A percentile compares a stretch with the other conserved stretches of the same genome.
Evolutionary conservation across 1,140 invertebrate species (phyloP).

Genomic region (Mactra quadrangularis): DNA sequence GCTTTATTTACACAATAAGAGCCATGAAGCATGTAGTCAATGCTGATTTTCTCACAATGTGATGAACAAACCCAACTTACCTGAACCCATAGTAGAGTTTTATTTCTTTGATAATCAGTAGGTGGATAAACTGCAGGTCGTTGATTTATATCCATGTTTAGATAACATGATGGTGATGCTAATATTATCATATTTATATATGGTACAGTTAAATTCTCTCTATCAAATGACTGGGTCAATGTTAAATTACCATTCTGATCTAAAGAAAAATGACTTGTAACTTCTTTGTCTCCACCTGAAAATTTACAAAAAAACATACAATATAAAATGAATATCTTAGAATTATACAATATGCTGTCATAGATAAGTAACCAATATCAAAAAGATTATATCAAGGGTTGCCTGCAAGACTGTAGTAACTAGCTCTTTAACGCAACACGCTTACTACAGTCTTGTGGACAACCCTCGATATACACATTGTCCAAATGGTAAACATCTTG

Average conservation of each 20-base stretch:
- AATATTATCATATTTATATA: slow-evolving; percentile 67
- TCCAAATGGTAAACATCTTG: too few species aligned
- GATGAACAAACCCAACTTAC: too few species aligned
- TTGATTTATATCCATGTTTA: slow-evolving; percentile 27
- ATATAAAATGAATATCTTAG: too few species aligned
- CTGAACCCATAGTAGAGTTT: slow-evolving; percentile 89
- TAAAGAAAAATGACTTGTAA: slow-evolving; percentile 62
- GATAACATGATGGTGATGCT: slow-evolving; percentile 69
- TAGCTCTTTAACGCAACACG: too few species aligned
- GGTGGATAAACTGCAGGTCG: slow-evolving; percentile 24
- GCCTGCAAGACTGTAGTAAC: too few species aligned
- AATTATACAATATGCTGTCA: background rate
- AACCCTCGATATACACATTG: too few species aligned
- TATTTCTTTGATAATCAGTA: slow-evolving; percentile 86
- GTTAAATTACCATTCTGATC: slow-evolving; percentile 70
- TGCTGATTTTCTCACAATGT: too few species aligned
- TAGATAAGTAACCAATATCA: background rate
- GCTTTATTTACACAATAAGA: too few species aligned
- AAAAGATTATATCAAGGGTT: too few species aligned
- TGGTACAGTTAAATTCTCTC: slow-evolving; percentile 64
- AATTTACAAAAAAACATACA: slow-evolving; percentile 3
- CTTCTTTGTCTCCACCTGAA: slow-evolving; percentile 67
- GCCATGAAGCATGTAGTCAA: too few species aligned
- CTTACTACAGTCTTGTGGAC: too few species aligned
- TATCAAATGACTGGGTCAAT: slow-evolving; percentile 69